Base-by-base conservation (phyloP, 2,797 vertebrate species). In the Sciaenops ocellatus region DNA sequence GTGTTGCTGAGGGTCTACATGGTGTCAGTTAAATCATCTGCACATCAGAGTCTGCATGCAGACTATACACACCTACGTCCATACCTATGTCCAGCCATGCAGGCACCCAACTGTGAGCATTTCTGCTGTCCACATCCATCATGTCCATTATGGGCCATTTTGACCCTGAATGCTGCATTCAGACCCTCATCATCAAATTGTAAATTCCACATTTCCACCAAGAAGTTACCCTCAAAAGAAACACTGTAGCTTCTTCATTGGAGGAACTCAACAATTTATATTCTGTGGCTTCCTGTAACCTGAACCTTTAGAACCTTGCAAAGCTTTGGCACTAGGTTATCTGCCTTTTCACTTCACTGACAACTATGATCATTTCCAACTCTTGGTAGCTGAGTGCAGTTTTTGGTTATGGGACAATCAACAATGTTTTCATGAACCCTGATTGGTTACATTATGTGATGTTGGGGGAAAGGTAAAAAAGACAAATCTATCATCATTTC, bases 121-220 rank as follows among this genome's bases (percentile, higher is more conserved):
- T 30, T 57, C 28, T 3, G 2, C 13, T 55, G 16, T 73, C 17
- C 60, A 28, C 18, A 11, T 54, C 13, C 22, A 13, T 50, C 18
- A 13, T 42, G 34, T 46, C 52, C 26, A 63, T 13, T 28, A 18
- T 42, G 20, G 24, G 46, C 16, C 46, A 69, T 2, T n/a, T 2
- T 47, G 13, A 68, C 10, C 47, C 17, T 42, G 16, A 18, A n/a
- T 42, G 22, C 64, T 70, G 52, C 44, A 24, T 69, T 47, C 51
- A 68, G 63, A 34, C 46, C 17, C 18, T 64, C 38, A 20, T 57
- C n/a, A 47, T 24, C 70, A 70, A 44, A 24, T 71, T 74, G 52
- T 48, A 46, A 59, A 44, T 50, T 26, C 10, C 6, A 44, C 11
- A 42, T 44, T 24, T 71, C 13, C 42, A 46, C 12, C n/a, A 44